Evolutionary conservation across 1,140 invertebrate genomes (phyloP).

Genomic region (Bombus affinis): DNA sequence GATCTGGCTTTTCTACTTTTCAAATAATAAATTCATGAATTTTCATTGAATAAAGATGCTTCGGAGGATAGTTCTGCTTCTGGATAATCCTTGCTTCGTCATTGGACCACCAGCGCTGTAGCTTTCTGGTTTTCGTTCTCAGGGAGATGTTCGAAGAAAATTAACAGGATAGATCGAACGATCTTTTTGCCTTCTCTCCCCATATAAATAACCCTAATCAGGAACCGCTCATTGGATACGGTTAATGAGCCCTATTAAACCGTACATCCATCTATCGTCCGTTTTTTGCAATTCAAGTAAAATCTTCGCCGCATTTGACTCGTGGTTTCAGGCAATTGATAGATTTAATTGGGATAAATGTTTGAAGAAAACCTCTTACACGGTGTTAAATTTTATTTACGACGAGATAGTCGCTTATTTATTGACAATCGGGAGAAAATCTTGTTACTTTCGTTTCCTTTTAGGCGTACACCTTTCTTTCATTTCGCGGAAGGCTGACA

Average conservation of each 20-base stretch:
- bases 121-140: constrained; percentile 62
- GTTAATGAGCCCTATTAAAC: constrained; percentile 68
- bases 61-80: not conserved
- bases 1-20: not conserved
- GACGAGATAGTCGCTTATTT: not conserved
- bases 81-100: constrained; percentile 62
- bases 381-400: not conserved
- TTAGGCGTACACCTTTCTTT: not conserved
- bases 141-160: constrained; percentile 5
- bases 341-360: not conserved
- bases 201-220: constrained; percentile 75
- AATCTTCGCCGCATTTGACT: not conserved
- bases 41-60: constrained; percentile 49
- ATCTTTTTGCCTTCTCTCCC: not conserved
- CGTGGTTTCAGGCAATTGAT: not conserved
- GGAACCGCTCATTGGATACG: constrained; percentile 64
- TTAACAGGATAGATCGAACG: not conserved
- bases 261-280: constrained; percentile 38
- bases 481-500: not conserved
- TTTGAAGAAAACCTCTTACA: not conserved
- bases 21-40: constrained; percentile 40
- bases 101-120: constrained; percentile 44
- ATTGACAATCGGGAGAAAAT: constrained; percentile 8
- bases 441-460: not conserved
- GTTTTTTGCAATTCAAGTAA: not conserved